Conservation (phyloP, 30 jellyfish, hydroid and myxozoan species). For the Aurelia sp. region DNA sequence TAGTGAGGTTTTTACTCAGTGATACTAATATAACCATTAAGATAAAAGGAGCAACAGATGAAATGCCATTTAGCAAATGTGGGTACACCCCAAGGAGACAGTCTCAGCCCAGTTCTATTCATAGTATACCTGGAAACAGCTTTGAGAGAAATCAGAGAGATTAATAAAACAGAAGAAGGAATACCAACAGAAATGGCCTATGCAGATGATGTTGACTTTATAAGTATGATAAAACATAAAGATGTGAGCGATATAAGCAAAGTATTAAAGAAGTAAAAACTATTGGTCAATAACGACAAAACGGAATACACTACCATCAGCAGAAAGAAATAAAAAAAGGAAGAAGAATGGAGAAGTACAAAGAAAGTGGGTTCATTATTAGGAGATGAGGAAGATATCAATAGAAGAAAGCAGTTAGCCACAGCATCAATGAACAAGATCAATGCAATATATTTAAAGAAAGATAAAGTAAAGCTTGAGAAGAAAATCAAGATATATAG, state of each 20-base stretch:
- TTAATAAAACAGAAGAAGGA: slow-evolving; percentile 4
- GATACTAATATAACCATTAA: slow-evolving; percentile 36
- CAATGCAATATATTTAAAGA: no score
- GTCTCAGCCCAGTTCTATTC: slow-evolving; percentile 42
- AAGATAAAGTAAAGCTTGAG: no score
- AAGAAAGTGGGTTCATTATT: background rate
- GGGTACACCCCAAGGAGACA: slow-evolving; percentile 60
- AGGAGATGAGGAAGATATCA: slow-evolving; percentile 23
- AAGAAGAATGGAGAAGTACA: background rate
- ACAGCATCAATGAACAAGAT: slow-evolving; percentile 7
- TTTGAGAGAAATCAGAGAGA: slow-evolving; percentile 14
- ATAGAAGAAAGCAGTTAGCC: slow-evolving; percentile 34
- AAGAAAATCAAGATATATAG: no score
- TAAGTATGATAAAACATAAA: slow-evolving; percentile 32
- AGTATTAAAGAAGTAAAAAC: slow-evolving; percentile 23
- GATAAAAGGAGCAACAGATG: slow-evolving; percentile 29
- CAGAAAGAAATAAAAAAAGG: no score
- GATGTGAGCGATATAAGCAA: slow-evolving; percentile 34
- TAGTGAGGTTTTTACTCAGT: slow-evolving; percentile 40
- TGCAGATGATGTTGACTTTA: background rate
- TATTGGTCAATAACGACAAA: no score
- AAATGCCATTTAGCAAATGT: slow-evolving; percentile 51
- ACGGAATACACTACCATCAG: no score
- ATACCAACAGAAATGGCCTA: slow-evolving; percentile 47
- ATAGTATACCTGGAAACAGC: slow-evolving; percentile 48